Base-by-base conservation (phyloP, 2,113 vertebrate species). In the Tretioscincus oriximinensis region DNA sequence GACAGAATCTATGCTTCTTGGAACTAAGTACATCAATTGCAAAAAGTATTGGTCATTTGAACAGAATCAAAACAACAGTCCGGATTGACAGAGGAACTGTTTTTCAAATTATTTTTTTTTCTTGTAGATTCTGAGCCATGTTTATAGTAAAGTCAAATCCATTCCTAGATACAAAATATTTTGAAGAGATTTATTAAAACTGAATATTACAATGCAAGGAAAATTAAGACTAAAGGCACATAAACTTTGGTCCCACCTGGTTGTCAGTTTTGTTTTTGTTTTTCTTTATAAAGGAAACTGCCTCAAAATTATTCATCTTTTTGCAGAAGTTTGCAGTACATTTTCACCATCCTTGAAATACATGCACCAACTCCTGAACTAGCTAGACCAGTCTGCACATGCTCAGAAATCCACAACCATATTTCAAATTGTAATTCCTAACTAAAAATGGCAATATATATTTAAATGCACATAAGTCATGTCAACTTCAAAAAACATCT, bases 211-310 rank as follows among this genome's bases (percentile, higher is more conserved):
- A 97, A 96, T 96, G 95, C 93, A 96, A 96, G 94, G 95, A 94
- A 97, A 96, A 97, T 96, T 96, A 98, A 98, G 96, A 97, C 97
- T 97, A 96, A 98, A 99, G 98, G 97, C 98, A 99, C 98, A 96
- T 96, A 96, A 96, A 98, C 96, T 97, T 99, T 99, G 98, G 98
- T 99, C 98, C 98, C 95, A 97, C 96, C 93, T 96, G 96, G 95
- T 95, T 96, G 94, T 95, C 97, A 96, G 95, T 95, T 97, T 94
- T 93, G 80, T 41, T 81, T 41, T 81, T 69, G 51, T 81, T 68
- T 81, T 71, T 78, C 73, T 81, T 49, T 65, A 66, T 49, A 82
- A 82, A 93, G 91, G 93, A 96, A 96, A 97, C 96, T 94, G 96
- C 93, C 96, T 96, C 95, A 94, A 92, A 93, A 96, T 93, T 81